phyloP scores from a whole-genome alignment of 2,113 vertebrate species.

The Epinephelus cyanopodus region DNA sequence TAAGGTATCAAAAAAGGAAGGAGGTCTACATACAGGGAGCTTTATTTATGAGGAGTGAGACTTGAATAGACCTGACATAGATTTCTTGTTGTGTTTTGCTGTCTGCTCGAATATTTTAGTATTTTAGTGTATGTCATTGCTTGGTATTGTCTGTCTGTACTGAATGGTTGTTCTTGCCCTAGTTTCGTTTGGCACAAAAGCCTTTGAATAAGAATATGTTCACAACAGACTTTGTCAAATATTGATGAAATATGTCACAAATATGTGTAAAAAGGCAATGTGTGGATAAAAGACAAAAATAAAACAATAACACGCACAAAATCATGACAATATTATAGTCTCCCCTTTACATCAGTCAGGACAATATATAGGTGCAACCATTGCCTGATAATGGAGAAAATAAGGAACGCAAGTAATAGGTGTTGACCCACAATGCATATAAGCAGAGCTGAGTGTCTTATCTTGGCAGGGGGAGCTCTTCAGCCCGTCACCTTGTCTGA shows the following conservation, averaged over 20 bases:
- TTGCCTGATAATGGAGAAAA: neutral
- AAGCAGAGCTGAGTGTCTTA: neutral
- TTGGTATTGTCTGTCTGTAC: neutral
- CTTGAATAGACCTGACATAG: conserved; percentile 7
- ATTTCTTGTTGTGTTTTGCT: conserved; percentile 7
- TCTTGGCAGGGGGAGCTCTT: neutral
- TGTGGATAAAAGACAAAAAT: neutral
- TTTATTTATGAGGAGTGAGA: neutral
- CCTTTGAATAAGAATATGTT: conserved; percentile 5
- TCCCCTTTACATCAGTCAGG: neutral
- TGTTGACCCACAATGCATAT: neutral
- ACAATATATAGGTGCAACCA: neutral
- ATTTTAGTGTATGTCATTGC: conserved; percentile 6
- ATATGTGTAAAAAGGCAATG: neutral
- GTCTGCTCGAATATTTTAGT: neutral
- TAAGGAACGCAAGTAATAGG: neutral
- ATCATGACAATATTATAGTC: neutral
- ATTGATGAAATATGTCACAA: conserved; percentile 1
- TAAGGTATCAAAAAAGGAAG: neutral
- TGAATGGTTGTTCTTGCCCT: conserved; percentile 3
- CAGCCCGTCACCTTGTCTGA: neutral
- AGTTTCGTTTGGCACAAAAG: conserved; percentile 22
- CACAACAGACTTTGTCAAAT: neutral
- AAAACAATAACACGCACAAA: neutral
- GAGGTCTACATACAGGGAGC: neutral